Conservation (phyloP, 1,140 invertebrate genomes). For the Caenorhabditis briggsae region DNA sequence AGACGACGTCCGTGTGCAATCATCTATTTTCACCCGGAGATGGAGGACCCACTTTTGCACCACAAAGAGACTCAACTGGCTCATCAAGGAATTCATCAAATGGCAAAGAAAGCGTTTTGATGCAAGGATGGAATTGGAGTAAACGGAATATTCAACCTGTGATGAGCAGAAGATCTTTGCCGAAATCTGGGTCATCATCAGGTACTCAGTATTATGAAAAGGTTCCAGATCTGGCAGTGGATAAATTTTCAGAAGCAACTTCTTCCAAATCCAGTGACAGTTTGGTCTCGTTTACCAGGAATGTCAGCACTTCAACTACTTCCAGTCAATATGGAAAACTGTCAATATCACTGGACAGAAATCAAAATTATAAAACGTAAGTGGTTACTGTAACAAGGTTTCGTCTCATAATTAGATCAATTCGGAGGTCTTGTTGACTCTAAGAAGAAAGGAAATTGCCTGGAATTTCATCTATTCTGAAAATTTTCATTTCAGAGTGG, state of each 20-base stretch:
- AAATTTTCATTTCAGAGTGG: too few relatives aligned
- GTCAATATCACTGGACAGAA: conserved; percentile 62
- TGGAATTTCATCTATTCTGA: too few relatives aligned
- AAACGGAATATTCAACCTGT: conserved; percentile 63
- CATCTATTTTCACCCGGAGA: conserved; percentile 67
- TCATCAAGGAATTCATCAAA: conserved; percentile 55
- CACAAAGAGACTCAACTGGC: conserved; percentile 37
- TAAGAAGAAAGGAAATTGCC: too few relatives aligned
- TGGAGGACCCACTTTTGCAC: conserved; percentile 59
- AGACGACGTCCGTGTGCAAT: conserved; percentile 64
- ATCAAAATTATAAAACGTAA: conserved; percentile 67
- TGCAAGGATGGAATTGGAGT: conserved; percentile 68
- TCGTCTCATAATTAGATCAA: too few relatives aligned
- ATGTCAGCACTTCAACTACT: conserved; percentile 51
- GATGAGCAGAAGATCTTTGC: conserved; percentile 55
- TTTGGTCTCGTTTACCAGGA: conserved; percentile 41
- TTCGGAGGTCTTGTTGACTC: too few relatives aligned
- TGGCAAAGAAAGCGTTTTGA: conserved; percentile 46
- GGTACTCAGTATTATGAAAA: conserved; percentile 20
- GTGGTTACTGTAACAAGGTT: background rate
- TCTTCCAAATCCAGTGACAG: conserved; percentile 52
- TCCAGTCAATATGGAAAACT: conserved; percentile 63
- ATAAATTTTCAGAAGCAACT: conserved; percentile 8
- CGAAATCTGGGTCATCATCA: conserved; percentile 31
- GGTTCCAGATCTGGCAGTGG: background rate